Conservation (phyloP, 1,140 invertebrate genomes). For the Drosophila arawakana region DNA sequence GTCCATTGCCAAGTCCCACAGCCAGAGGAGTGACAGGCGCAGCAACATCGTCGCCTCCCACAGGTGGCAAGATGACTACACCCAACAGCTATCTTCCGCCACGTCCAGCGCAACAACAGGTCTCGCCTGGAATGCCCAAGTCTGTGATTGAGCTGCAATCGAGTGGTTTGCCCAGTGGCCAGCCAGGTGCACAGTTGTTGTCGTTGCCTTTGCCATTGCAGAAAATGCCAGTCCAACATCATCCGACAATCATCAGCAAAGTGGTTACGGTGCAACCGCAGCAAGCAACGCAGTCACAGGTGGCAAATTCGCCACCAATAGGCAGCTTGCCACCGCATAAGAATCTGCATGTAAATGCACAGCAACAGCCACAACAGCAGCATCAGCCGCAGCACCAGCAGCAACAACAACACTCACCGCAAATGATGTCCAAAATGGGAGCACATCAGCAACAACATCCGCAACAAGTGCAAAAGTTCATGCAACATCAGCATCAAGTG, state of each 20-base stretch:
- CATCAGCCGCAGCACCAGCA: slow-evolving; percentile 14
- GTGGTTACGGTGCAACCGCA: slow-evolving; percentile 78
- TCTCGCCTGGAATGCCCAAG: slow-evolving; percentile 49
- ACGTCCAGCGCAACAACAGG: slow-evolving; percentile 40
- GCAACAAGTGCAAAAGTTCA: slow-evolving; percentile 55
- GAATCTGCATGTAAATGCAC: slow-evolving; percentile 58
- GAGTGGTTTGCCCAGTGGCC: not conserved
- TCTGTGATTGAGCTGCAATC: slow-evolving; percentile 66
- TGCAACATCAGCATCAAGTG: slow-evolving; percentile 69
- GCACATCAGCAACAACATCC: slow-evolving; percentile 61
- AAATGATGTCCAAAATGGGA: slow-evolving; percentile 63
- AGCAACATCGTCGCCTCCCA: slow-evolving; percentile 51
- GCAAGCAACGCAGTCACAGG: slow-evolving; percentile 71
- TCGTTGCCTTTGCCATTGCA: slow-evolving; percentile 69
- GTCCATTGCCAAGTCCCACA: slow-evolving; percentile 71
- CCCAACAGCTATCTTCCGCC: slow-evolving; percentile 56
- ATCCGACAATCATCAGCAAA: slow-evolving; percentile 81
- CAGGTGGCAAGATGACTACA: slow-evolving; percentile 32
- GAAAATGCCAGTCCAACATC: slow-evolving; percentile 72
- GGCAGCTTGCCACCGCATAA: slow-evolving; percentile 70
- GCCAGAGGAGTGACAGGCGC: slow-evolving; percentile 28
- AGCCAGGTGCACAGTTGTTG: slow-evolving; percentile 52
- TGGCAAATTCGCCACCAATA: slow-evolving; percentile 62
- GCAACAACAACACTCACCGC: slow-evolving; percentile 66
- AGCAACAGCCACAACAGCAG: slow-evolving; percentile 53